These are phyloP conservation scores for Chloroceryle aenea DNA, from an alignment of 2,113 vertebrate genomes.

Conservation along the genomic window DNA sequence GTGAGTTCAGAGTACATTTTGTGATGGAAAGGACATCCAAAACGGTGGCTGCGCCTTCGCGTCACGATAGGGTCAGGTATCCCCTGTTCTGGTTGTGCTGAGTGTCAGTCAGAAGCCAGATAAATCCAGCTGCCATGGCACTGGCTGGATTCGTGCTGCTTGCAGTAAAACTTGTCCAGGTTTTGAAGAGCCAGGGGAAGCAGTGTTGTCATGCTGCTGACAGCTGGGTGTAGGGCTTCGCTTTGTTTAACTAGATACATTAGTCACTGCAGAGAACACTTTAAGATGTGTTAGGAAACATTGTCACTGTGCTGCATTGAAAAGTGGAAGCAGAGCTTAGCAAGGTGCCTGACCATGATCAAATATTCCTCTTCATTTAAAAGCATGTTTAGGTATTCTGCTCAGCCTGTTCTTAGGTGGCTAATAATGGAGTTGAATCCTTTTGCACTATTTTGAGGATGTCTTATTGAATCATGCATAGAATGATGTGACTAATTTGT, in stretches of 20 bases:
- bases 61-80: background rate
- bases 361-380: conserved; percentile 12
- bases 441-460: background rate
- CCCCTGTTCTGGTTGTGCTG: background rate
- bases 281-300: background rate
- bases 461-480: background rate
- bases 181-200: background rate
- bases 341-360: background rate
- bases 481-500: conserved; percentile 15
- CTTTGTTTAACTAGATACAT: background rate
- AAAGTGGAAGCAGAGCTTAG: background rate
- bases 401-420: background rate
- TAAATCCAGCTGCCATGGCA: background rate
- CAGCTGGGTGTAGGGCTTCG: background rate
- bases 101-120: background rate
- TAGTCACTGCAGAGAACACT: background rate
- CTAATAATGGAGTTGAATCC: background rate
- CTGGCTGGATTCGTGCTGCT: background rate
- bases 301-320: background rate
- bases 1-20: background rate
- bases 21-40: background rate
- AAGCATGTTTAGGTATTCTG: background rate
- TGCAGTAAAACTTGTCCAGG: background rate
- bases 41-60: background rate
- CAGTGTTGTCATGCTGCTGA: background rate